Evolutionary conservation across 2,888 invertebrate genomes (phyloP), one percentile per base, ranked within the genome.

Genomic region (Epinotia demarniana): DNA sequence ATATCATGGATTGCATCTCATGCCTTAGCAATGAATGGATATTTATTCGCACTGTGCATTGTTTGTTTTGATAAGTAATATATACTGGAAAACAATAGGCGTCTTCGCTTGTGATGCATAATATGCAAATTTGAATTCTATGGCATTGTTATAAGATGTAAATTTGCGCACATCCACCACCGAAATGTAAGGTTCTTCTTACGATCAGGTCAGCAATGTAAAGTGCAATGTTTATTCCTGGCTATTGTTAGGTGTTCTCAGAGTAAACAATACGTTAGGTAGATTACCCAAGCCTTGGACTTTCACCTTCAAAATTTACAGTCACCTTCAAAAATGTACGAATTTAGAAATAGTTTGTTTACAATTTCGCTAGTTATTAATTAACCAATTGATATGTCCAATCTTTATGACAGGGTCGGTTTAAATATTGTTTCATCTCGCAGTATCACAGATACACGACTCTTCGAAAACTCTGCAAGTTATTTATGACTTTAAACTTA

Each of bases 221-320:
- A 71, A 63, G 9, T 63, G 39, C 73, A 39, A 27, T 62, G 27
- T 64, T 67, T 64, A 74, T 62, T 69, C 57, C 74, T 64, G 63
- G 12, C 60, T 70, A 75, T 75, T 75, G 70, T 75, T 63, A 33
- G 33, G 19, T 53, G 13, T 75, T 75, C 74, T 64, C 69, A 73
- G 27, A 13, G 13, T n/a, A 16, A 70, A 70, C 70, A 71, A 75
- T 70, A 53, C 27, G 63, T 43, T 49, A 58, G 75, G 71, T 70
- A 63, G 75, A 75, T 70, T 60, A 64, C 46, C 0, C 6, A 8
- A 33, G 58, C 70, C 75, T 66, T 66, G 64, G 53, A 60, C 39
- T 23, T 64, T 73, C 60, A 43, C 75, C 64, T 71, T 64, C 70
- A 58, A 71, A 75, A 75, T 60, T 19, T n/a, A 18, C 43, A 55